These are phyloP conservation scores for Galaxias olidus DNA, from an alignment of 2,797 vertebrate genomes.

Conservation along the genomic window DNA sequence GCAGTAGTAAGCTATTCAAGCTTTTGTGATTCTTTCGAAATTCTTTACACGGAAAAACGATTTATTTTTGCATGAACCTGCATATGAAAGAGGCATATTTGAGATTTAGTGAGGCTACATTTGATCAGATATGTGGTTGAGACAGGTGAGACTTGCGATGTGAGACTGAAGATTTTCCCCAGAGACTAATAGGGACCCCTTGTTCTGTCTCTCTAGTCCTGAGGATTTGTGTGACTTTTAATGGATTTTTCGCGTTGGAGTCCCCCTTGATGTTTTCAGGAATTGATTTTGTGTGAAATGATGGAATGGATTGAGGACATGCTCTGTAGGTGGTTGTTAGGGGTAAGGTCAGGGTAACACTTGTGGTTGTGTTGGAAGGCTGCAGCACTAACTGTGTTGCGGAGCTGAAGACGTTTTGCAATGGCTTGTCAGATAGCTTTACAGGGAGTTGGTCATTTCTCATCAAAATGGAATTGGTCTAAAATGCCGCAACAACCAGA, in stretches of 20 bases:
- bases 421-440: constrained; percentile 6
- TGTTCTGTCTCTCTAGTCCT: constrained; percentile 58
- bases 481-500: constrained; percentile 2
- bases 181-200: constrained; percentile 40
- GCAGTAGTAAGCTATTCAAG: too few species aligned
- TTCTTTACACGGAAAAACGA: too few species aligned
- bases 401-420: background rate
- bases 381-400: background rate
- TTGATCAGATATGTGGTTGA: background rate
- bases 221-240: constrained; percentile 10
- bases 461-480: constrained; percentile 18
- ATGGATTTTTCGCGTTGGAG: constrained; percentile 8
- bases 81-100: too few species aligned
- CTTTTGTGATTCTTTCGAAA: too few species aligned
- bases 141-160: too few species aligned
- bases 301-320: constrained; percentile 2
- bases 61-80: too few species aligned
- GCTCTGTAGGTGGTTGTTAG: constrained; percentile 14
- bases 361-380: constrained; percentile 18
- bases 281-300: constrained; percentile 31
- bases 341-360: constrained; percentile 13
- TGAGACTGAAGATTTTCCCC: background rate
- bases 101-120: too few species aligned
- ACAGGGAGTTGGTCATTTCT: background rate
- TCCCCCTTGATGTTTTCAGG: constrained; percentile 8